Conservation (phyloP, 2,888 invertebrate species). For the Anorthoa munda region DNA sequence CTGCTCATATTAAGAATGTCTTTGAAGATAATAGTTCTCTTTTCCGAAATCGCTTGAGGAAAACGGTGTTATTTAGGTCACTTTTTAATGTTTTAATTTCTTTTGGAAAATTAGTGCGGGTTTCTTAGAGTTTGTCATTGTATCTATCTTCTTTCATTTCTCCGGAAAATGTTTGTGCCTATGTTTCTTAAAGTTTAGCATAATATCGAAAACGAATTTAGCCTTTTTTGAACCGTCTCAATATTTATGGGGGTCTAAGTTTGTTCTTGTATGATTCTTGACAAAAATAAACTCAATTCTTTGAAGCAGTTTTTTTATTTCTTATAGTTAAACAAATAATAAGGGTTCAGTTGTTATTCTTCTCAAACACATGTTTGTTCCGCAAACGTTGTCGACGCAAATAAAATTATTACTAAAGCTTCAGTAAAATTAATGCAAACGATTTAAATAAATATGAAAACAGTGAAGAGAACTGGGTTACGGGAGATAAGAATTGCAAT, state of each 20-base stretch:
- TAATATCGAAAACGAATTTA: neutral
- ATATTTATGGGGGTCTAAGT: neutral
- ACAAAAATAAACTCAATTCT: neutral
- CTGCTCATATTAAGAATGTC: too few species aligned
- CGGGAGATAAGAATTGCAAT: slow-evolving; percentile 54
- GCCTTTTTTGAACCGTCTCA: neutral
- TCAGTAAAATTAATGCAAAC: neutral
- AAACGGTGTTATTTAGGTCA: slow-evolving; percentile 42
- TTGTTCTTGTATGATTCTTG: neutral
- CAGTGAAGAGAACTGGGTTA: slow-evolving; percentile 40
- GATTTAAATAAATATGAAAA: slow-evolving; percentile 35
- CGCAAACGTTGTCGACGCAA: slow-evolving; percentile 4
- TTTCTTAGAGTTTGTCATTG: neutral
- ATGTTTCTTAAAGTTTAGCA: neutral
- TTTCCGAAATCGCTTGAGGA: slow-evolving; percentile 43
- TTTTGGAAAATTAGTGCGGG: neutral
- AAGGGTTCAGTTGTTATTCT: slow-evolving; percentile 13
- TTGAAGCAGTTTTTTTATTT: neutral
- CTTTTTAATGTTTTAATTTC: slow-evolving; percentile 7
- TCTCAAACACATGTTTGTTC: slow-evolving; percentile 10
- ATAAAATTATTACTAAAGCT: neutral
- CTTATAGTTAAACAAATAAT: neutral
- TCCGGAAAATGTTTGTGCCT: neutral
- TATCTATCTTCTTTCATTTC: neutral
- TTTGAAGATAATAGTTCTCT: slow-evolving; percentile 55